These are phyloP conservation scores for Pogonus chalceus DNA, from an alignment of 1,140 invertebrate genomes.

Conservation along the genomic window DNA sequence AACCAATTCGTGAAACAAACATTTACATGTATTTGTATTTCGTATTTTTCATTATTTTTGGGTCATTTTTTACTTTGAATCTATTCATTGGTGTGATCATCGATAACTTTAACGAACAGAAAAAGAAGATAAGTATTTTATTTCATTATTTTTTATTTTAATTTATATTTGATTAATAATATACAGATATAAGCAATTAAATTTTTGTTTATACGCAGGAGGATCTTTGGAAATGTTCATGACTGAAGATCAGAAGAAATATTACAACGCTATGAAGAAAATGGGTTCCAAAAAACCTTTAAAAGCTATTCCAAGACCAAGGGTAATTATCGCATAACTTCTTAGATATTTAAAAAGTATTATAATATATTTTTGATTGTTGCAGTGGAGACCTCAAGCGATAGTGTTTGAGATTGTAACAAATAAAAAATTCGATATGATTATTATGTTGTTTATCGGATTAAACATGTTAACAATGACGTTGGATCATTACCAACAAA, in stretches of 20 bases:
- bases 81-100: constrained; percentile 98
- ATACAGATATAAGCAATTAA: not conserved
- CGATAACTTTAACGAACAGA: constrained; percentile 98
- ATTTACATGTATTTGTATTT: constrained; percentile 98
- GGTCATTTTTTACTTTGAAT: constrained; percentile 95
- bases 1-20: constrained; percentile 88
- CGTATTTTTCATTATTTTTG: constrained; percentile 95
- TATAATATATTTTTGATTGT: constrained; percentile 29
- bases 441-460: constrained; percentile 98
- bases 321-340: constrained; percentile 47
- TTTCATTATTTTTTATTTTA: not conserved
- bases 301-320: constrained; percentile 94
- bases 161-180: not conserved
- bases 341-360: constrained; percentile 7
- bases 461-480: constrained; percentile 99
- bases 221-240: constrained; percentile 99
- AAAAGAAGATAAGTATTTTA: constrained; percentile 72
- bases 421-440: constrained; percentile 98
- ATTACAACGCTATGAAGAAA: constrained; percentile 99
- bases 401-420: constrained; percentile 95
- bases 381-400: constrained; percentile 88
- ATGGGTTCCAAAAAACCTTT: constrained; percentile 97
- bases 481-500: constrained; percentile 89
- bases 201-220: constrained; percentile 55
- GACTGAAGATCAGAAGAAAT: constrained; percentile 99